Conservation (phyloP, 2,888 invertebrate species). For the Dicycla oo region DNA sequence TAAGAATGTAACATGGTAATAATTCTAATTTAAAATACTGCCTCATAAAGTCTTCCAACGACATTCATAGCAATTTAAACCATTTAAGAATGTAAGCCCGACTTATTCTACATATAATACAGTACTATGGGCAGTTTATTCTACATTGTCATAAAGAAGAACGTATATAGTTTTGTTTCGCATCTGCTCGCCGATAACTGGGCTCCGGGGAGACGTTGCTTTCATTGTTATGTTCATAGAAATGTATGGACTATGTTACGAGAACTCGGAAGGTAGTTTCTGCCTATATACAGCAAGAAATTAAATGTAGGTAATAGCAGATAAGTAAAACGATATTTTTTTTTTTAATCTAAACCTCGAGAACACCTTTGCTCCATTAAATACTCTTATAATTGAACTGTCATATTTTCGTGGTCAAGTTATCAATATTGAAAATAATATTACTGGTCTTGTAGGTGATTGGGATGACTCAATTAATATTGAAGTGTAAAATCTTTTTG, state of each 20-base stretch:
- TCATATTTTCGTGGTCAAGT: background rate
- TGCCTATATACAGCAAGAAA: background rate
- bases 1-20: slow-evolving; percentile 26
- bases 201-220: slow-evolving; percentile 41
- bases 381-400: background rate
- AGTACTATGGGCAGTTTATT: slow-evolving; percentile 41
- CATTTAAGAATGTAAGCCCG: slow-evolving; percentile 35
- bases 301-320: background rate
- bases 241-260: slow-evolving; percentile 27
- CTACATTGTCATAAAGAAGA: slow-evolving; percentile 44
- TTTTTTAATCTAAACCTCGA: no score
- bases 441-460: no score
- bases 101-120: slow-evolving; percentile 24
- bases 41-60: slow-evolving; percentile 29
- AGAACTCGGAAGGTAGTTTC: background rate
- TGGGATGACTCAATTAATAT: no score
- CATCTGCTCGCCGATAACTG: slow-evolving; percentile 44
- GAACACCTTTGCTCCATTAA: no score
- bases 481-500: no score
- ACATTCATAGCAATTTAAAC: slow-evolving; percentile 26
- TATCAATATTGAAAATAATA: no score
- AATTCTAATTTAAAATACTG: slow-evolving; percentile 23
- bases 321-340: background rate
- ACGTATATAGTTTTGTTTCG: slow-evolving; percentile 52
- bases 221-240: slow-evolving; percentile 49